Percentiles rank a stretch among this genome's conserved stretches.
These are phyloP conservation scores for Calcarius lapponicus DNA, from an alignment of 2,797 vertebrate species.

Conservation along the genomic window DNA sequence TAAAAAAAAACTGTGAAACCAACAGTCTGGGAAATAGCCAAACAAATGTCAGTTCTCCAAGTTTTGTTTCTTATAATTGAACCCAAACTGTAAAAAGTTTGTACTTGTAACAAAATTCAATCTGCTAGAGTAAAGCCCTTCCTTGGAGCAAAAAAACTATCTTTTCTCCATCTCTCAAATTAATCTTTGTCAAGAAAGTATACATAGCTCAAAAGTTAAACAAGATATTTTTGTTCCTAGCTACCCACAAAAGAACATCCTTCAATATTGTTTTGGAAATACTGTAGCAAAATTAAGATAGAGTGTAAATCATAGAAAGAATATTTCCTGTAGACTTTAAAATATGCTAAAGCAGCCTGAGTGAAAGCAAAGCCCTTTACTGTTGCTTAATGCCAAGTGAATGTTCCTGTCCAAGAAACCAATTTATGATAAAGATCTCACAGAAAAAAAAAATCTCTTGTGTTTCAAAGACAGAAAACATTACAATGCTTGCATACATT, in stretches of 20 bases:
- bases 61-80: not conserved
- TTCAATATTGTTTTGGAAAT: constrained; percentile 71
- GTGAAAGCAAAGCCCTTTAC: constrained; percentile 41
- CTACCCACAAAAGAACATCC: constrained; percentile 62
- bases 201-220: constrained; percentile 63
- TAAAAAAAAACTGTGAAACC: not conserved
- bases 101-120: not conserved
- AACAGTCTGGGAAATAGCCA: not conserved
- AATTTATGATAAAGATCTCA: constrained; percentile 64
- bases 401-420: constrained; percentile 68
- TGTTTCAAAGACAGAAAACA: constrained; percentile 56
- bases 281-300: constrained; percentile 46
- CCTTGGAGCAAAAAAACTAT: not conserved
- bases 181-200: constrained; percentile 41
- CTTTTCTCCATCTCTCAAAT: constrained; percentile 28
- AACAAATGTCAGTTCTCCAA: not conserved
- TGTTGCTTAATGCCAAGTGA: constrained; percentile 42
- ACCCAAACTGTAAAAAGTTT: not conserved
- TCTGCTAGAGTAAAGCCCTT: not conserved
- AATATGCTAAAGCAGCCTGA: constrained; percentile 46
- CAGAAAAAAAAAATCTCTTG: not conserved
- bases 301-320: constrained; percentile 56
- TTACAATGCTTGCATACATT: constrained; percentile 3
- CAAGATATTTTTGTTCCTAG: constrained; percentile 65
- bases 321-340: constrained; percentile 52